Conservation (phyloP, 1,140 invertebrate genomes). For the Akabosia matsudoensis region DNA sequence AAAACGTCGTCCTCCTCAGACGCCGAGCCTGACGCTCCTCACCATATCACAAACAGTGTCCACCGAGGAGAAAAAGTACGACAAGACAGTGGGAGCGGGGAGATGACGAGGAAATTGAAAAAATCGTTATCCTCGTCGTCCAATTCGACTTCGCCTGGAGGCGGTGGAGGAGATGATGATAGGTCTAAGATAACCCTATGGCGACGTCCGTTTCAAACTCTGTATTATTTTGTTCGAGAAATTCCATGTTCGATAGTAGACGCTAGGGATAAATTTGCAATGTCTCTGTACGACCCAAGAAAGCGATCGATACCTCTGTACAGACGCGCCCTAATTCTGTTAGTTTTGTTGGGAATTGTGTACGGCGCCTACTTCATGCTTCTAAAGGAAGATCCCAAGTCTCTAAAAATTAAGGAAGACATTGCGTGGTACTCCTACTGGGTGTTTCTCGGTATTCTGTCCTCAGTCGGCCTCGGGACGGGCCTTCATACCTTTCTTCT, state of each 20-base stretch:
- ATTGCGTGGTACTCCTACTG: conserved; percentile 81
- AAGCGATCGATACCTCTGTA: conserved; percentile 37
- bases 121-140: conserved; percentile 2
- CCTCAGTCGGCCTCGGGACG: conserved; percentile 94
- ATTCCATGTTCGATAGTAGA: conserved; percentile 50
- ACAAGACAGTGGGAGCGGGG: conserved; percentile 3
- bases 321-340: conserved; percentile 34
- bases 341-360: conserved; percentile 20
- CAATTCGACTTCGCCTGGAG: neutral
- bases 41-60: conserved; percentile 19
- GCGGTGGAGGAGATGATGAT: conserved; percentile 48
- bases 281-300: conserved; percentile 38
- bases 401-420: conserved; percentile 50
- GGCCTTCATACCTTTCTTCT: conserved; percentile 97
- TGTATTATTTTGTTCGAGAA: conserved; percentile 81
- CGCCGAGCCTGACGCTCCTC: neutral
- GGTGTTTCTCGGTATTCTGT: conserved; percentile 90
- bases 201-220: conserved; percentile 75
- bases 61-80: neutral
- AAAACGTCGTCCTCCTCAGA: conserved; percentile 6
- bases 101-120: neutral
- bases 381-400: conserved; percentile 50
- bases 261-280: conserved; percentile 37
- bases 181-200: conserved; percentile 73
- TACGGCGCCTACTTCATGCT: conserved; percentile 43